Percentiles rank a stretch among this genome's conserved stretches.
Conservation (phyloP, 2,888 invertebrate species). For the Synanthedon vespiformis region DNA sequence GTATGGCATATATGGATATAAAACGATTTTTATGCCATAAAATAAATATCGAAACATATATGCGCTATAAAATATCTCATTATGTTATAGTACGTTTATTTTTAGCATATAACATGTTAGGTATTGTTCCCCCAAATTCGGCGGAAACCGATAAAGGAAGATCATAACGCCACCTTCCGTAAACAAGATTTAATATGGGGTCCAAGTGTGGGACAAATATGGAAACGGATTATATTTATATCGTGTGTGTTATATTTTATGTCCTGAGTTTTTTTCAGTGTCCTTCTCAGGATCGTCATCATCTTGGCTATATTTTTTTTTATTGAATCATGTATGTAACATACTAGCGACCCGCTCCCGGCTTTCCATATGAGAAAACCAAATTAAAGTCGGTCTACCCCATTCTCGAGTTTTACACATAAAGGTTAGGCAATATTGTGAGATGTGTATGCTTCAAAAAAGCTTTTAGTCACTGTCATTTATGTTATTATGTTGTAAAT, state of each 20-base stretch:
- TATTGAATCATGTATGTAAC: too few relatives aligned
- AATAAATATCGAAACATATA: background rate
- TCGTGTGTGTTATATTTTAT: background rate
- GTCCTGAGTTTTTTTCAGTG: too few relatives aligned
- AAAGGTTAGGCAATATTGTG: too few relatives aligned
- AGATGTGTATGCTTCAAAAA: too few relatives aligned
- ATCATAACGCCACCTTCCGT: conserved; percentile 9
- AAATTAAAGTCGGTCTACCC: too few relatives aligned
- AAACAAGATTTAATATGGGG: conserved; percentile 10
- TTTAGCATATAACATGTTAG: conserved; percentile 1
- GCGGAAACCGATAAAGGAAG: conserved; percentile 7
- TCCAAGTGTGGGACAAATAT: background rate
- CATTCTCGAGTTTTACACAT: too few relatives aligned
- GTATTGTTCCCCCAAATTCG: conserved; percentile 10
- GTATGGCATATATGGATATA: background rate
- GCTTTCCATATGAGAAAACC: too few relatives aligned
- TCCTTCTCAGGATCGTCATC: too few relatives aligned
- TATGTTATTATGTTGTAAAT: too few relatives aligned
- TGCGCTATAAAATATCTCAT: background rate
- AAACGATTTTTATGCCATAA: background rate
- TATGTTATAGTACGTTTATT: background rate
- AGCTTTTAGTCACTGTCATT: too few relatives aligned
- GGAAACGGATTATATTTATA: background rate
- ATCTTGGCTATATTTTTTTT: too few relatives aligned
- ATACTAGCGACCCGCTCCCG: too few relatives aligned